Percentiles rank a stretch among this genome's conserved stretches.
Conservation (phyloP, 2,113 vertebrate species). For the Hippoglossus stenolepis region DNA sequence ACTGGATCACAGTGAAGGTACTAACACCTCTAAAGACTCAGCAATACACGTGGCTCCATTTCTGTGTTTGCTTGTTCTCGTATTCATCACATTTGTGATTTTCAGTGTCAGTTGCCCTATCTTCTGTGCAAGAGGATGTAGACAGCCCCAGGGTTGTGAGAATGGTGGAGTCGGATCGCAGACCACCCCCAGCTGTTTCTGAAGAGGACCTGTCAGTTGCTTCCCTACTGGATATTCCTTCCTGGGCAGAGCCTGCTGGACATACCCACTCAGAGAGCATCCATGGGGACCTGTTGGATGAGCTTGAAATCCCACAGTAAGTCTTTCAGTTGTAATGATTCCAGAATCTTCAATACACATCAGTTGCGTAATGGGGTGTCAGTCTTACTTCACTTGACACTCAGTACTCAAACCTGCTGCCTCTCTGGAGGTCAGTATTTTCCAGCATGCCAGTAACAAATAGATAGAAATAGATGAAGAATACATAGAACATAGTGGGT, state of each 20-base stretch:
- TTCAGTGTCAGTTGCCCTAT: slow-evolving; percentile 86
- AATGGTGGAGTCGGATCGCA: slow-evolving; percentile 80
- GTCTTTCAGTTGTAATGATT: slow-evolving; percentile 37
- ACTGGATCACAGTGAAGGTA: slow-evolving; percentile 96
- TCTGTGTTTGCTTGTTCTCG: neutral
- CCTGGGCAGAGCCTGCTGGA: slow-evolving; percentile 86
- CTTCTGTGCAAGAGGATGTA: slow-evolving; percentile 90
- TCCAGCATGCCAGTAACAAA: neutral
- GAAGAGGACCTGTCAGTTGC: slow-evolving; percentile 95
- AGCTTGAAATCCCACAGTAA: slow-evolving; percentile 83
- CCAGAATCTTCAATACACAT: neutral
- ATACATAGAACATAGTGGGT: neutral
- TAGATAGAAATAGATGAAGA: too few species aligned
- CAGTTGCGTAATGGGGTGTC: too few species aligned
- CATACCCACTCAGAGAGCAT: slow-evolving; percentile 86
- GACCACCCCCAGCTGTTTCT: slow-evolving; percentile 92
- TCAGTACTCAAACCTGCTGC: neutral
- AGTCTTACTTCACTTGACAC: neutral
- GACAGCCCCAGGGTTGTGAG: slow-evolving; percentile 82
- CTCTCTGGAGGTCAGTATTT: neutral
- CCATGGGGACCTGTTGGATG: slow-evolving; percentile 89
- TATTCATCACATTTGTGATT: neutral
- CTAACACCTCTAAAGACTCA: neutral
- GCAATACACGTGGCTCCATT: neutral
- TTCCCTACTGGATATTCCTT: slow-evolving; percentile 88